A percentile compares a stretch with the other conserved stretches of the same genome.
phyloP scores from a whole-genome alignment of 2,113 vertebrate species.

The Petrocephalus zakoni region DNA sequence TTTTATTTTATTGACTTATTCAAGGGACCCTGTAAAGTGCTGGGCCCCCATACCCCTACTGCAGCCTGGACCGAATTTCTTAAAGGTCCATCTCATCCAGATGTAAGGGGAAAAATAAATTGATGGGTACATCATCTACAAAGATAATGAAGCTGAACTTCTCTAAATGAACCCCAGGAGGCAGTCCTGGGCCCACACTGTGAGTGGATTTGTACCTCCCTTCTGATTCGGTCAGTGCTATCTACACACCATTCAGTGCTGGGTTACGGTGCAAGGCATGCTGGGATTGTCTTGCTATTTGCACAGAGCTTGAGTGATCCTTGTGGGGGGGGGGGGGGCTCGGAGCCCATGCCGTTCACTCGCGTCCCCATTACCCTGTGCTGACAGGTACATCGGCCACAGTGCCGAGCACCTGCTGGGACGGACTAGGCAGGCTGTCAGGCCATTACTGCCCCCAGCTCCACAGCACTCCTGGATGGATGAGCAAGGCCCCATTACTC shows the following conservation, averaged over 20 bases:
- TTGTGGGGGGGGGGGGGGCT: background rate
- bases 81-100: background rate
- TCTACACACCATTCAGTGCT: background rate
- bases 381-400: background rate
- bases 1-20: background rate
- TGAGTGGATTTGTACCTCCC: background rate
- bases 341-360: background rate
- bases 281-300: background rate
- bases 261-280: background rate
- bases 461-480: background rate
- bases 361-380: background rate
- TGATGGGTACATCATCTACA: background rate
- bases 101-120: background rate
- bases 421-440: background rate
- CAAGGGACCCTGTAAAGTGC: no score
- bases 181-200: background rate
- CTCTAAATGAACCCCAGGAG: background rate
- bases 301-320: background rate
- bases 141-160: background rate
- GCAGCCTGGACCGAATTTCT: background rate
- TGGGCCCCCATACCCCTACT: background rate
- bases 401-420: background rate
- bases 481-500: background rate
- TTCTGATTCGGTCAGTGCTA: background rate
- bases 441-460: background rate